A percentile compares a stretch with the other conserved stretches of the same genome.
These are phyloP conservation scores for Anticlea derivata DNA, from an alignment of 2,888 invertebrate species.

Conservation along the genomic window DNA sequence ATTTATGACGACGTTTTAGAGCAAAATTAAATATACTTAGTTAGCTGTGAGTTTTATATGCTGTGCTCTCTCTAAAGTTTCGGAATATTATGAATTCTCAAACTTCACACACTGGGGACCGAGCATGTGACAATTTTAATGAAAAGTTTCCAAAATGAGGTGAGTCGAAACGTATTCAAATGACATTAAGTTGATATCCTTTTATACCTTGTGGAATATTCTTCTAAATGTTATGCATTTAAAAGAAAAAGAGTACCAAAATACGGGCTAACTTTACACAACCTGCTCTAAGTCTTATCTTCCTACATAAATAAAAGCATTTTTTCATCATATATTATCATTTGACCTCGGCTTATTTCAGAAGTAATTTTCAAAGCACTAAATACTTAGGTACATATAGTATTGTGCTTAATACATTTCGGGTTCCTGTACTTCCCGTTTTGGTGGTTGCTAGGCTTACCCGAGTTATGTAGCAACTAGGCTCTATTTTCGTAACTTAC, in stretches of 20 bases:
- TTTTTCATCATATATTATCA: no score
- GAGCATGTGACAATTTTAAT: constrained; percentile 37
- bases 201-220: constrained; percentile 5
- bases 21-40: background rate
- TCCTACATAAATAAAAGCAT: no score
- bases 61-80: constrained; percentile 34
- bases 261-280: no score
- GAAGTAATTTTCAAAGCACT: no score
- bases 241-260: no score
- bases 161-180: constrained; percentile 26
- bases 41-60: constrained; percentile 1
- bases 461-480: background rate
- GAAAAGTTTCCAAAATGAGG: constrained; percentile 36
- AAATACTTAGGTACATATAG: no score
- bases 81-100: constrained; percentile 45
- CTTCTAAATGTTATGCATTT: constrained; percentile 4
- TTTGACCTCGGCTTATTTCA: no score
- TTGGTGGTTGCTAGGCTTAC: background rate
- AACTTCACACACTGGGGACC: constrained; percentile 37
- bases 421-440: no score
- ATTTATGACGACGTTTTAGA: no score
- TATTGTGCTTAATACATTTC: no score
- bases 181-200: constrained; percentile 21
- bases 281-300: no score
- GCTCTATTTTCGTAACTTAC: constrained; percentile 19